Evolutionary conservation across 2,113 vertebrate genomes (phyloP), one percentile per base, ranked within the genome.

Genomic region (Syngnathus floridae): DNA sequence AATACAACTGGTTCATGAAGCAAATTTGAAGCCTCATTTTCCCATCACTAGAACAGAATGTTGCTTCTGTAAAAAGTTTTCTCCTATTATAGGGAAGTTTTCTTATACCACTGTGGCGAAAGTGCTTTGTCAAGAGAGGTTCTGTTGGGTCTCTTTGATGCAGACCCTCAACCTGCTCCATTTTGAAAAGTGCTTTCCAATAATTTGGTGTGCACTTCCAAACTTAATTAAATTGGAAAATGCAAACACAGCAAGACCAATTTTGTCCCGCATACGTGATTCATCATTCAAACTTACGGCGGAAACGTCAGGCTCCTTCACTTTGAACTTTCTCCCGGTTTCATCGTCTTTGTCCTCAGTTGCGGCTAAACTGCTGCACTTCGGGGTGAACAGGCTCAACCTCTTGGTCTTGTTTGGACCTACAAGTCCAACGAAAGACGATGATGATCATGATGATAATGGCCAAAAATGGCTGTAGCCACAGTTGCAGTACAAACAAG

Each of bases 341-440:
- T 70, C 78, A 21, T 38, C 67, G 4, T 74, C 69, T 6, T 64
- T 71, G 69, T 79, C 77, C 54, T 78, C 77, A 1, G 55, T 45
- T 41, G 73, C 54, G 5, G 54, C 31, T 4, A 66, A 59, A 62
- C 51, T 21, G 60, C 12, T 67, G 69, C 74, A 57, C 36, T 17
- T 69, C 0, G 71, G 70, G 16, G 59, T 68, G 1, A 71, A 67
- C 12, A 83, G 57, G 69, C 88, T 88, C 72, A 65, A 70, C 67
- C 86, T 82, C 75, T 82, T 86, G 0, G 75, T 74, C 68, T 63
- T 76, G 64, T 83, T 81, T 22, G 72, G 80, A 31, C 84, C 88
- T 89, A 51, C 0, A 68, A 56, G 51, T 21, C 38, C 35, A 73
- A 46, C 43, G 31, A 73, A 13, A 62, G 26, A 31, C 26, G 26